Evolutionary conservation across 2,797 vertebrate genomes (phyloP).

Genomic region (Cynopterus sphinx): DNA sequence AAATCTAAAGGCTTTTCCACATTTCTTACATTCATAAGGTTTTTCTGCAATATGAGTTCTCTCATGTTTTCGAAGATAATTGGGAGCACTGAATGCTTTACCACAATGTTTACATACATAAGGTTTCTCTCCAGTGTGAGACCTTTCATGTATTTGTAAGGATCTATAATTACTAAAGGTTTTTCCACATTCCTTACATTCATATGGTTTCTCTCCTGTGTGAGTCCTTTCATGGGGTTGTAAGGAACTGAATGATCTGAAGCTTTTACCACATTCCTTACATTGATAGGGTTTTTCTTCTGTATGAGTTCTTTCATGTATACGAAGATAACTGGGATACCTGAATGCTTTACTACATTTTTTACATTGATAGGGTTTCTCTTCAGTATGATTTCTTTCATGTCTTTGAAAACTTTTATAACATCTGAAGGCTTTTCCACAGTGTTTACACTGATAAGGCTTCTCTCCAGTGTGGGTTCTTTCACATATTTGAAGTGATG

Average conservation of each 20-base stretch:
- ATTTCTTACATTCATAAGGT: not conserved
- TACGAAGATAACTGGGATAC: not conserved
- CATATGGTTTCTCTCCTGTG: not conserved
- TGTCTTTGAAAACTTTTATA: not conserved
- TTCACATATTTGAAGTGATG: not conserved
- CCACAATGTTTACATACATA: not conserved
- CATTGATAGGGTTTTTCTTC: not conserved
- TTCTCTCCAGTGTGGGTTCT: not conserved
- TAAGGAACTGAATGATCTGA: not conserved
- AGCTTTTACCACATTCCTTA: not conserved
- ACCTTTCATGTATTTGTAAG: not conserved
- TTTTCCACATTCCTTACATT: not conserved
- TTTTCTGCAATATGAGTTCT: slow-evolving; percentile 33
- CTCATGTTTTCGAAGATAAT: slow-evolving; percentile 24
- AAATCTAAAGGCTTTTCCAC: slow-evolving; percentile 20
- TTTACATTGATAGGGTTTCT: not conserved
- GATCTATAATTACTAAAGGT: not conserved
- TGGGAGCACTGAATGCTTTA: not conserved
- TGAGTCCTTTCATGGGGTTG: not conserved
- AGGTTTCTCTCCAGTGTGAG: not conserved
- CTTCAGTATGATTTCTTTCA: not conserved
- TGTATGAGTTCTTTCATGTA: not conserved
- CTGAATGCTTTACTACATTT: not conserved
- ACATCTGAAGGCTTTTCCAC: not conserved
- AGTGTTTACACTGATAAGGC: not conserved